These are phyloP conservation scores for Brevimyrus niger DNA, from an alignment of 2,113 vertebrate species.

Conservation along the genomic window DNA sequence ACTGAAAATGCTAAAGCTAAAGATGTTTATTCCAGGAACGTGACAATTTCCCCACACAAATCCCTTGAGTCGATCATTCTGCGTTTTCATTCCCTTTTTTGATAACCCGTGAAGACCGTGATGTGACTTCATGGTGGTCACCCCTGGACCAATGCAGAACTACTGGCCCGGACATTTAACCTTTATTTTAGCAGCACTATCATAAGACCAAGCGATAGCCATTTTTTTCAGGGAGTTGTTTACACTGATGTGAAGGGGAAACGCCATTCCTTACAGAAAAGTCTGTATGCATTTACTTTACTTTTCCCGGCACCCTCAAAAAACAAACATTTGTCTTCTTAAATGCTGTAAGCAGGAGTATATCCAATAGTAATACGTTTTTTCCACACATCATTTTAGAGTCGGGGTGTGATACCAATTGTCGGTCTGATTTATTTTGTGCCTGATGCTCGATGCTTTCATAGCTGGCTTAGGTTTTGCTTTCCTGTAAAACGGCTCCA, in stretches of 20 bases:
- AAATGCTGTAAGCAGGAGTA: background rate
- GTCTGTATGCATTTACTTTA: background rate
- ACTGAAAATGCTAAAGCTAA: background rate
- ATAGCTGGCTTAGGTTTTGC: background rate
- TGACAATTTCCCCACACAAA: background rate
- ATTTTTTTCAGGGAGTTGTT: background rate
- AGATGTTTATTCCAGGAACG: background rate
- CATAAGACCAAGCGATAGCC: background rate
- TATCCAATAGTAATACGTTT: background rate
- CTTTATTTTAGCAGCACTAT: background rate
- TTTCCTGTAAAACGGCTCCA: background rate
- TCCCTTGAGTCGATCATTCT: background rate
- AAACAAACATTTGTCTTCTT: background rate
- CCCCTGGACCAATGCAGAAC: background rate
- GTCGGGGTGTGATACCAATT: background rate
- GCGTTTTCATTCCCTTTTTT: background rate
- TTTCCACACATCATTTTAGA: background rate
- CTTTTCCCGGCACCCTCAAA: background rate
- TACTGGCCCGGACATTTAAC: background rate
- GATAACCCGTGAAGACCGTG: background rate
- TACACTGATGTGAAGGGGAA: background rate
- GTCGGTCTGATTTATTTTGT: background rate
- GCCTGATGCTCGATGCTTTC: background rate
- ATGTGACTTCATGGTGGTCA: background rate
- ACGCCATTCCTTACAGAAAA: background rate